Conservation (phyloP, 2,113 vertebrate species). For the Equus przewalskii region DNA sequence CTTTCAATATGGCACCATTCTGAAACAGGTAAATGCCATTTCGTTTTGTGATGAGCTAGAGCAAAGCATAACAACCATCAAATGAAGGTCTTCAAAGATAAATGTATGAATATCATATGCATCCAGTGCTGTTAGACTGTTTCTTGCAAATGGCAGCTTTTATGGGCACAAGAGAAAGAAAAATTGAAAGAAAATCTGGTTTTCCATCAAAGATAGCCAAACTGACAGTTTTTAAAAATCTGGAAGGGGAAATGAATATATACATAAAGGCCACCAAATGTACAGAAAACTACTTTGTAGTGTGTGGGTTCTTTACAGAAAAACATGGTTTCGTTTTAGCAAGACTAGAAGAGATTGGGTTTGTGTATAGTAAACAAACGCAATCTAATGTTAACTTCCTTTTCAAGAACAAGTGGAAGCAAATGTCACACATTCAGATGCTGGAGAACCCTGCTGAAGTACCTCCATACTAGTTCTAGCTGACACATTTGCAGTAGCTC, state of each 20-base stretch:
- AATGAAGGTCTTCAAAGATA: slow-evolving; percentile 84
- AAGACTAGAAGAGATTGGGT: slow-evolving; percentile 89
- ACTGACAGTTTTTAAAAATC: slow-evolving; percentile 86
- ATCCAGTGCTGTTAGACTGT: slow-evolving; percentile 92
- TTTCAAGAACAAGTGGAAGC: slow-evolving; percentile 88
- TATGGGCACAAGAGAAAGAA: slow-evolving; percentile 75
- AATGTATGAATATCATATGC: slow-evolving; percentile 90
- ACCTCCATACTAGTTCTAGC: slow-evolving; percentile 91
- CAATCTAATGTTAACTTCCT: slow-evolving; percentile 86
- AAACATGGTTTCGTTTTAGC: slow-evolving; percentile 88
- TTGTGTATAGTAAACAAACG: slow-evolving; percentile 85
- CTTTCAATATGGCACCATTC: too few relatives aligned
- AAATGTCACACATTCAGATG: slow-evolving; percentile 44
- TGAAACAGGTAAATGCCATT: slow-evolving; percentile 63
- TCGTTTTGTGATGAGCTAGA: slow-evolving; percentile 89
- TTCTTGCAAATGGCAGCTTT: slow-evolving; percentile 92
- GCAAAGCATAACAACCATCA: slow-evolving; percentile 90
- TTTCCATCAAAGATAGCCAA: slow-evolving; percentile 92
- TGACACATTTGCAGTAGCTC: slow-evolving; percentile 89
- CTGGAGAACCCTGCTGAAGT: neutral
- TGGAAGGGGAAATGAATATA: slow-evolving; percentile 91
- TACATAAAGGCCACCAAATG: slow-evolving; percentile 89
- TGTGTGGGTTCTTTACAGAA: slow-evolving; percentile 92
- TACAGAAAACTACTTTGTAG: slow-evolving; percentile 87
- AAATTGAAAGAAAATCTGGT: slow-evolving; percentile 75